Evolutionary conservation across 2,797 vertebrate genomes (phyloP).

Genomic region (Enteromius thamalakanensis): DNA sequence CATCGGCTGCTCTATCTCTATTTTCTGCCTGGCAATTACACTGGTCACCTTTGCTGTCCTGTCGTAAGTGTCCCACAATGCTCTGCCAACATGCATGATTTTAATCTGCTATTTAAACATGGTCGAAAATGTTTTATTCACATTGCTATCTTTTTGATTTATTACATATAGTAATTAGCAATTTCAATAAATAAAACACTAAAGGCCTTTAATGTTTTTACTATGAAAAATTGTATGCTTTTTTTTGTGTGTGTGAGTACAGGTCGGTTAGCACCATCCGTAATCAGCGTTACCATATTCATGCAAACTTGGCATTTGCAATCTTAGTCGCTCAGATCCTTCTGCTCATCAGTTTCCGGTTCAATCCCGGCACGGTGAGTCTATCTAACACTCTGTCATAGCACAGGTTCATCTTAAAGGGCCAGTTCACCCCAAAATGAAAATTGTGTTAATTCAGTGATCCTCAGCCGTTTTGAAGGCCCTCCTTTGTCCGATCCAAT

Average conservation of each 20-base stretch:
- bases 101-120: not conserved
- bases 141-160: not conserved
- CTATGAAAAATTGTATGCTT: not conserved
- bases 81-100: not conserved
- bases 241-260: slow-evolving; percentile 45
- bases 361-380: slow-evolving; percentile 86
- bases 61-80: slow-evolving; percentile 86
- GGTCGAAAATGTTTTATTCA: not conserved
- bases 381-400: not conserved
- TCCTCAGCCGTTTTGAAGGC: not conserved
- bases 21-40: slow-evolving; percentile 90
- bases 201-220: not conserved
- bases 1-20: slow-evolving; percentile 92
- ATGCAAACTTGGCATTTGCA: slow-evolving; percentile 92
- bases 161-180: not conserved
- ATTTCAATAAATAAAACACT: not conserved
- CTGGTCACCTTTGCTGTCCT: slow-evolving; percentile 93
- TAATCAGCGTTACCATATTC: slow-evolving; percentile 97
- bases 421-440: no score
- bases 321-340: slow-evolving; percentile 92
- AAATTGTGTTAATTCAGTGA: not conserved
- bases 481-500: not conserved
- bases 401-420: not conserved
- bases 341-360: slow-evolving; percentile 89
- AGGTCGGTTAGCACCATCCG: slow-evolving; percentile 96